Percentiles rank a stretch among this genome's conserved stretches.
Evolutionary conservation across 1,140 invertebrate species (phyloP).

Genomic region (Cotesia glomerata): DNA sequence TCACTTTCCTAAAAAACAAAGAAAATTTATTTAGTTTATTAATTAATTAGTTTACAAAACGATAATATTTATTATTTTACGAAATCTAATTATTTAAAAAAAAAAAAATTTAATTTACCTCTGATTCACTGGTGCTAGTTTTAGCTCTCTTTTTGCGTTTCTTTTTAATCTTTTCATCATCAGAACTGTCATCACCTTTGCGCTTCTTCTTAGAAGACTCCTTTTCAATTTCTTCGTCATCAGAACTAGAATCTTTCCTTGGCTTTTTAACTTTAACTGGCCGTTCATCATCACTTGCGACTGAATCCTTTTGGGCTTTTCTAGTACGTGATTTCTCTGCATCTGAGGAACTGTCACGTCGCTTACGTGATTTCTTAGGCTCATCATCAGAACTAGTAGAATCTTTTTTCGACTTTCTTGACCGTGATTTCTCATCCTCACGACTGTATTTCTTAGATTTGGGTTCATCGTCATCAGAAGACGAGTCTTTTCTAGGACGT

Average conservation of each 20-base stretch:
- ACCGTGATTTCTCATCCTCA: slow-evolving; percentile 64
- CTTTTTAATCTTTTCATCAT: slow-evolving; percentile 72
- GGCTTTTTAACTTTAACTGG: slow-evolving; percentile 50
- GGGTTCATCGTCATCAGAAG: slow-evolving; percentile 69
- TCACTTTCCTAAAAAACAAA: slow-evolving; percentile 66
- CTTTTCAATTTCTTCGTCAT: slow-evolving; percentile 63
- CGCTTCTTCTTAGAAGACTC: slow-evolving; percentile 59
- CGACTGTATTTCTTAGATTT: slow-evolving; percentile 68
- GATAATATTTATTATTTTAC: too few species aligned
- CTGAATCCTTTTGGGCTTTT: slow-evolving; percentile 64
- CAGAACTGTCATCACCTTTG: slow-evolving; percentile 68
- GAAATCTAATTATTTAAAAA: too few species aligned
- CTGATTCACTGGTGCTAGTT: slow-evolving; percentile 60
- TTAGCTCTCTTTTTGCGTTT: slow-evolving; percentile 74
- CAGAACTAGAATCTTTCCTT: slow-evolving; percentile 57
- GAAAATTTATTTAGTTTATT: not conserved
- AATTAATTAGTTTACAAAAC: slow-evolving; percentile 4
- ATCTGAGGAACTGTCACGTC: slow-evolving; percentile 59
- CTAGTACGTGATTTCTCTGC: slow-evolving; percentile 57
- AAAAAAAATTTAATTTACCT: slow-evolving; percentile 41
- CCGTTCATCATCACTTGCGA: slow-evolving; percentile 55
- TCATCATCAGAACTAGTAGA: slow-evolving; percentile 71
- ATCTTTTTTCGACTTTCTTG: slow-evolving; percentile 59
- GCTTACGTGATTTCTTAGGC: slow-evolving; percentile 56
- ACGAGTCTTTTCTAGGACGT: slow-evolving; percentile 67